A percentile compares a stretch with the other conserved stretches of the same genome.
Evolutionary conservation across 1,140 invertebrate genomes (phyloP).

Genomic region (Brachionus sp.): DNA sequence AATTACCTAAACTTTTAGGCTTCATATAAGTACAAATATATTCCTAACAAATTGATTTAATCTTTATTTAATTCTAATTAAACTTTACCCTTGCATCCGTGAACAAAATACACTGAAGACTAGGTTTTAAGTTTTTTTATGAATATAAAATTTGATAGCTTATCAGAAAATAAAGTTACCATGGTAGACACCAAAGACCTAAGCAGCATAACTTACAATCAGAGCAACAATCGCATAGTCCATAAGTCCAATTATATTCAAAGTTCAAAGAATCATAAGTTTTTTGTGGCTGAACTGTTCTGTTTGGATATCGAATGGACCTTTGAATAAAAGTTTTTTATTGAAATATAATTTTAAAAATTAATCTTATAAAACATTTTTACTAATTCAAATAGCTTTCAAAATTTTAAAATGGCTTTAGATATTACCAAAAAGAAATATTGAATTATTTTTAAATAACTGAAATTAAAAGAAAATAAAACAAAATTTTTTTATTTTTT

Average conservation of each 20-base stretch:
- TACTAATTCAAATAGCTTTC: not conserved
- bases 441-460: not conserved
- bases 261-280: not conserved
- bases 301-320: not conserved
- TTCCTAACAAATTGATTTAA: not conserved
- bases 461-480: not conserved
- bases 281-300: not conserved
- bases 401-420: not conserved
- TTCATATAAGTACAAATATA: not conserved
- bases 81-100: slow-evolving; percentile 12
- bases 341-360: not conserved
- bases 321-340: not conserved
- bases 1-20: not conserved
- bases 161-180: not conserved
- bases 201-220: slow-evolving; percentile 22
- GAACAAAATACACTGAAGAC: slow-evolving; percentile 25
- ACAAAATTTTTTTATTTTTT: not conserved
- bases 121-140: too few relatives aligned
- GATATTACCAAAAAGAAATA: not conserved
- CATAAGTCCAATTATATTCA: slow-evolving; percentile 30
- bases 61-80: not conserved
- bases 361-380: not conserved
- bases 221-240: not conserved
- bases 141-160: not conserved
- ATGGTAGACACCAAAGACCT: slow-evolving; percentile 11